Evolutionary conservation across 2,888 invertebrate species (phyloP).

Genomic region (Metalampra italica): DNA sequence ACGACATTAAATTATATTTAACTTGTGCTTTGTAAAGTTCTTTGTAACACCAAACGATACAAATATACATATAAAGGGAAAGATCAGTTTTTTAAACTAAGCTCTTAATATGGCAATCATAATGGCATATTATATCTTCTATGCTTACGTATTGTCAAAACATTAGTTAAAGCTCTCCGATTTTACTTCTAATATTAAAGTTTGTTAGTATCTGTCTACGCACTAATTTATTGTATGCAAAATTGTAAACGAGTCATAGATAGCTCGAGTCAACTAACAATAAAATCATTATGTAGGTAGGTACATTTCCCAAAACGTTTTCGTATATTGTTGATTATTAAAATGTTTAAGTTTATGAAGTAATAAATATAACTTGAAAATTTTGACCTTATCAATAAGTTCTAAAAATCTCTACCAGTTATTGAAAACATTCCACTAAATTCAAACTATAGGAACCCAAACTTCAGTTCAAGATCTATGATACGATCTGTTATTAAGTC

Average conservation of each 20-base stretch:
- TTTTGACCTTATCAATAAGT: conserved; percentile 30
- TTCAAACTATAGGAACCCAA: conserved; percentile 70
- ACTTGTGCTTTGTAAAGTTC: conserved; percentile 19
- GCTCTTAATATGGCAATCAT: conserved; percentile 37
- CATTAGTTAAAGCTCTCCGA: conserved; percentile 63
- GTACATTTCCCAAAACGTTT: not conserved
- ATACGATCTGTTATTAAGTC: conserved; percentile 23
- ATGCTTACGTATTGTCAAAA: conserved; percentile 42
- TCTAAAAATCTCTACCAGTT: conserved; percentile 39
- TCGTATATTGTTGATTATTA: not conserved
- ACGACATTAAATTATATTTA: conserved; percentile 10
- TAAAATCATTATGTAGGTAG: not conserved
- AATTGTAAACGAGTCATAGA: conserved; percentile 9
- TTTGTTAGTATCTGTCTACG: conserved; percentile 33
- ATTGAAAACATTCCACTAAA: conserved; percentile 45
- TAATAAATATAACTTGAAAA: conserved; percentile 20
- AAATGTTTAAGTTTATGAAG: not conserved
- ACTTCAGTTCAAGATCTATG: conserved; percentile 67
- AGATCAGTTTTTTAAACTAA: conserved; percentile 23
- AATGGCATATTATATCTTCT: conserved; percentile 42
- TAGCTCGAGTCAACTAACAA: conserved; percentile 3
- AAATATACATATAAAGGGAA: conserved; percentile 1
- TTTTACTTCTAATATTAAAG: conserved; percentile 30
- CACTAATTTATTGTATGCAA: conserved; percentile 20
- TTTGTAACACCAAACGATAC: not conserved